These are phyloP conservation scores for Glaucidium brasilianum DNA, from an alignment of 2,113 vertebrate species.

Conservation along the genomic window DNA sequence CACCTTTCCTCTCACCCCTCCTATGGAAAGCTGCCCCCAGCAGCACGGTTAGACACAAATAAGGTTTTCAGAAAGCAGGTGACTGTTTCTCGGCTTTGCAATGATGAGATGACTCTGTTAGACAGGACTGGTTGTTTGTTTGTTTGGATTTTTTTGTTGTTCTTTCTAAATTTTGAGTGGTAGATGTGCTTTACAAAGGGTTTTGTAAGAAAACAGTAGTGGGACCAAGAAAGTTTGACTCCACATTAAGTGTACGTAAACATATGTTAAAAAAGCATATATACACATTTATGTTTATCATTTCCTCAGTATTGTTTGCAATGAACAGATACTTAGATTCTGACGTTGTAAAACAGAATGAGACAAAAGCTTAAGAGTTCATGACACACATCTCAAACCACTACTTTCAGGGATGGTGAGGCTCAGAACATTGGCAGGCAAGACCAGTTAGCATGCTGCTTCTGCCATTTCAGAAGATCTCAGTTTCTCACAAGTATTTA, in stretches of 20 bases:
- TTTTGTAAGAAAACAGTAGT: neutral
- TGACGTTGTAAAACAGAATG: neutral
- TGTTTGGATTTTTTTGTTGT: neutral
- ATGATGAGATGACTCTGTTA: neutral
- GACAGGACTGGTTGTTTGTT: neutral
- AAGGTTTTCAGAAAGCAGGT: neutral
- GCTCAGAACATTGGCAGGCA: neutral
- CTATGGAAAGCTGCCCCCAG: neutral
- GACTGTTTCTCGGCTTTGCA: neutral
- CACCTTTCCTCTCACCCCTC: neutral
- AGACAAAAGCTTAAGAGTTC: neutral
- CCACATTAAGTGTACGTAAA: rapidly evolving
- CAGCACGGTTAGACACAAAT: neutral
- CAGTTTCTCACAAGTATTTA: neutral
- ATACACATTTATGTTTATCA: neutral
- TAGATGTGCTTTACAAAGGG: neutral
- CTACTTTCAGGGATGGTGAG: neutral
- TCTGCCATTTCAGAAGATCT: neutral
- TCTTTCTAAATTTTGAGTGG: neutral
- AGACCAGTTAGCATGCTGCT: neutral
- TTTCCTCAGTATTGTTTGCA: neutral
- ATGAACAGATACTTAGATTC: neutral
- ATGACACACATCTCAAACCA: neutral
- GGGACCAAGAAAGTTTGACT: neutral
- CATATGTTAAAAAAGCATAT: neutral